Conservation (phyloP, 2,113 vertebrate genomes). For the Zosterops hypoxanthus region DNA sequence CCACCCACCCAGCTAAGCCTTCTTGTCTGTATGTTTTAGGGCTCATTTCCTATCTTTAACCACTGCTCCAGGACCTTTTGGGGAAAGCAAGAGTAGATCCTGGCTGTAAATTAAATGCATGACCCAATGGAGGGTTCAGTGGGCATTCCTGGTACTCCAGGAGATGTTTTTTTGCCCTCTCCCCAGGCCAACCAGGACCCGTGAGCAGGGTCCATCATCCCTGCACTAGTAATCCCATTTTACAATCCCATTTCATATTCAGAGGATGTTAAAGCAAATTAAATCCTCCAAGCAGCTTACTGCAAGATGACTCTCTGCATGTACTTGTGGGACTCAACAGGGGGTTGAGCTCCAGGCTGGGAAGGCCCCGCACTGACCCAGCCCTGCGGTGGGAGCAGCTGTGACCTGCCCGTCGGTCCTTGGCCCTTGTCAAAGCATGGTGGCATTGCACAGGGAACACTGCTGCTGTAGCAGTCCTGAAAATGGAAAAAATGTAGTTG, state of each 20-base stretch:
- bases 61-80: background rate
- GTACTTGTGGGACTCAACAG: accelerated
- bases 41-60: background rate
- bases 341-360: background rate
- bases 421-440: accelerated
- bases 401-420: accelerated
- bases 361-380: background rate
- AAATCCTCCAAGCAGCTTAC: background rate
- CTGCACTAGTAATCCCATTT: background rate
- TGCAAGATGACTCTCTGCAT: background rate
- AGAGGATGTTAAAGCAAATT: background rate
- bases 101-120: background rate
- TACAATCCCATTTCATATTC: background rate
- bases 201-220: background rate
- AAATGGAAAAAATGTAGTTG: background rate
- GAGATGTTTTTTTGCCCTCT: background rate
- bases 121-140: background rate
- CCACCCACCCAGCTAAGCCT: background rate
- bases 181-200: accelerated
- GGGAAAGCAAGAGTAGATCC: background rate
- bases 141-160: background rate
- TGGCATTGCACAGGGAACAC: background rate
- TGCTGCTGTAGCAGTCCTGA: background rate
- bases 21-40: background rate
- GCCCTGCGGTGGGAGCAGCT: accelerated